phyloP scores from a whole-genome alignment of 1,140 invertebrate species.

The Stenopsyche tienmushanensis region DNA sequence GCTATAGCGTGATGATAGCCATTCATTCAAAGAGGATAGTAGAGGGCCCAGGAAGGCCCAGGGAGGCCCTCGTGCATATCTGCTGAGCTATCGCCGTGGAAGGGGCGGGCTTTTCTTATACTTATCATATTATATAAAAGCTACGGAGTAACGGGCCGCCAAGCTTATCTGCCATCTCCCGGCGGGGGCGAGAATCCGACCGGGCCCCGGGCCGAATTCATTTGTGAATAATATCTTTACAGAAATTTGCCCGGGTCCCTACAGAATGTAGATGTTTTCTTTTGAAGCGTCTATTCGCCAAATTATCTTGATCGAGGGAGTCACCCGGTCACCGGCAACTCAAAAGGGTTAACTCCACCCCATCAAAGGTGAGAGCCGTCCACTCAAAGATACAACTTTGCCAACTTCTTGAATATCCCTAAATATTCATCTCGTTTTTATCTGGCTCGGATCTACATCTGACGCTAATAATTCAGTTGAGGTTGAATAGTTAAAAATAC shows the following conservation, averaged over 20 bases:
- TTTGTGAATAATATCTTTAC: constrained; percentile 38
- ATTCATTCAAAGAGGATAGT: constrained; percentile 4
- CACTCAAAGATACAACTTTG: not conserved
- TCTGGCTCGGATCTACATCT: no score
- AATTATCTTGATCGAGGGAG: constrained; percentile 30
- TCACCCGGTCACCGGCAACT: not conserved
- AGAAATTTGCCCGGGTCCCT: constrained; percentile 22
- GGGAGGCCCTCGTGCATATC: not conserved
- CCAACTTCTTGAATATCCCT: no score
- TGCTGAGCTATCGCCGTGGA: not conserved
- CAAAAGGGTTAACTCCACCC: constrained; percentile 21
- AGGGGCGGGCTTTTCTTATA: constrained; percentile 18
- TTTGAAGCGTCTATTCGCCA: constrained; percentile 29
- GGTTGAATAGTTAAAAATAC: no score
- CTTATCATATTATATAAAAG: constrained; percentile 30
- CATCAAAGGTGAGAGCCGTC: not conserved
- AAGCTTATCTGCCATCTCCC: constrained; percentile 30
- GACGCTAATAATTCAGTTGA: no score
- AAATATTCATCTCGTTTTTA: no score
- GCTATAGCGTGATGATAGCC: constrained; percentile 18
- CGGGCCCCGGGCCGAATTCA: constrained; percentile 32
- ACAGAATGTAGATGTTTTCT: constrained; percentile 23
- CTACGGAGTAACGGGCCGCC: constrained; percentile 2
- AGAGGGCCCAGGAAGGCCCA: constrained; percentile 15
- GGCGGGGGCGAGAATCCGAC: no score